Base-by-base conservation (phyloP, 2,113 vertebrate genomes). In the Salvelinus fontinalis region DNA sequence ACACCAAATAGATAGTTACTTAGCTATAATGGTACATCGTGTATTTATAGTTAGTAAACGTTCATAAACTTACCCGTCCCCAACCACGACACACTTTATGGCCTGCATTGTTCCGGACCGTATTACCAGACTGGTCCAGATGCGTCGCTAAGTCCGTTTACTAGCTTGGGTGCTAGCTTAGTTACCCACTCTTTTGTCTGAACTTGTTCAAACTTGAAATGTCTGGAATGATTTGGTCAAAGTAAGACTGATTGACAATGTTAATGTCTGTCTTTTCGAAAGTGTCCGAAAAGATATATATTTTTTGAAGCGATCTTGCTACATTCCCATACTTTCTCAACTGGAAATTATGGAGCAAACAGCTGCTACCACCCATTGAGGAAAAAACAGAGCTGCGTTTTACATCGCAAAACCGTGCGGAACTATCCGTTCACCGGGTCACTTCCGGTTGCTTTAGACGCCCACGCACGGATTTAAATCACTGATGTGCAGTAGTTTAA, bases 71-170 rank as follows among this genome's bases (percentile, higher is more conserved):
- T 75, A 98, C 96, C 96, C 96, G 94, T 98, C 96, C 88, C 97
- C 97, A 77, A 98, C 97, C 87, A 98, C 96, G 92, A 98, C 97
- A 96, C 97, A 97, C 94, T 98, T 98, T 89, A 98, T 98, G 94
- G 96, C 97, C 95, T 98, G 97, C 97, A 98, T 97, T 77, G 90
- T 86, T 83, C 77, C 83, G 87, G 39, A 11, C 39, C 39, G 78
- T 34, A 85, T 78, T 79, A 77, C 14, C 79, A 82, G 86, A 93
- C 87, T 87, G 8, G 79, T 78, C 67, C 51, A 44, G 70, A 57
- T 48, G 70, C 49, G 77, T 67, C 64, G 68, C 51, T 70, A 22
- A 67, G 71, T 72, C 74, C n/a, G 27, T 72, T 34, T 70, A 77
- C 83, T 88, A 88, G 84, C 88, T 75, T 49, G 67, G 71, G 81